phyloP scores from a whole-genome alignment of 2,113 vertebrate genomes.

The Etheostoma cragini region DNA sequence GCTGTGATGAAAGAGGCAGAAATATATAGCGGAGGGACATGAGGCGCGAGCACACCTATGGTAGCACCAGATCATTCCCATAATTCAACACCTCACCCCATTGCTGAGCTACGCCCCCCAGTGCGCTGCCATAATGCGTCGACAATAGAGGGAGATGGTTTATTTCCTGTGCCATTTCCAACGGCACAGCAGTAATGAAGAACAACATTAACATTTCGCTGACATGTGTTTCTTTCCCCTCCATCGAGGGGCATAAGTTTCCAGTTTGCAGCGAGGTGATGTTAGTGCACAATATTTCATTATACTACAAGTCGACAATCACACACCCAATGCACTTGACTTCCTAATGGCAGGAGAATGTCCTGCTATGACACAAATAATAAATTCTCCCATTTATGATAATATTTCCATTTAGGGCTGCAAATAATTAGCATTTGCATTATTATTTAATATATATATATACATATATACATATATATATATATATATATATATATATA shows the following conservation, averaged over 20 bases:
- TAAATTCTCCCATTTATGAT: not conserved
- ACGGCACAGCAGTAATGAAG: slow-evolving; percentile 69
- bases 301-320: slow-evolving; percentile 28
- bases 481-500: no score
- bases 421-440: not conserved
- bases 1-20: slow-evolving; percentile 73
- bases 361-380: not conserved
- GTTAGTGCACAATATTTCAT: slow-evolving; percentile 35
- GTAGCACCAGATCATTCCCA: slow-evolving; percentile 44
- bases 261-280: slow-evolving; percentile 38
- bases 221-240: slow-evolving; percentile 59
- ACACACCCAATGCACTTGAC: slow-evolving; percentile 23
- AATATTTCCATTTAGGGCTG: not conserved
- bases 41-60: slow-evolving; percentile 65
- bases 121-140: slow-evolving; percentile 21
- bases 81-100: slow-evolving; percentile 53
- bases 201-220: slow-evolving; percentile 83
- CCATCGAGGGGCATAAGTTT: slow-evolving; percentile 35
- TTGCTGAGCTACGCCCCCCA: not conserved
- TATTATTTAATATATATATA: no score
- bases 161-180: slow-evolving; percentile 76
- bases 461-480: no score
- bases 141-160: slow-evolving; percentile 62
- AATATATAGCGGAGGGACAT: slow-evolving; percentile 65
- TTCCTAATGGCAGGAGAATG: slow-evolving; percentile 17